These are phyloP conservation scores for Atta texana DNA, from an alignment of 1,140 invertebrate genomes.

Conservation along the genomic window DNA sequence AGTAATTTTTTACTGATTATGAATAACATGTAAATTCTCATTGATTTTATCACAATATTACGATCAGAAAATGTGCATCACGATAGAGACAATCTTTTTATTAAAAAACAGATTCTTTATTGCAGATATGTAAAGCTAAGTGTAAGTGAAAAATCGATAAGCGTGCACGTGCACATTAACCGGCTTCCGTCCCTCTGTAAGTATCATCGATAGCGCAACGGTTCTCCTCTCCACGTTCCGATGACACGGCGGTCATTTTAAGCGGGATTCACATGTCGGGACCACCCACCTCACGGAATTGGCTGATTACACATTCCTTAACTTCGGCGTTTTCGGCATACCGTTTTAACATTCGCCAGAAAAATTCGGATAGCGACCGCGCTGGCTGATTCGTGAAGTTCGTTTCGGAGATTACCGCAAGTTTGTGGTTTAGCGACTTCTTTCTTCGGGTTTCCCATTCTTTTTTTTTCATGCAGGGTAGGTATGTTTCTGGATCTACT, in stretches of 20 bases:
- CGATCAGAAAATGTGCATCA: not conserved
- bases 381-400: conserved; percentile 66
- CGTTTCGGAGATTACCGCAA: conserved; percentile 68
- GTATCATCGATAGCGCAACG: conserved; percentile 49
- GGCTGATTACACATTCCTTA: conserved; percentile 77
- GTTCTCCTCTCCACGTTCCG: conserved; percentile 75
- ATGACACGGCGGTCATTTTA: conserved; percentile 83
- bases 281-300: conserved; percentile 83
- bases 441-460: not conserved
- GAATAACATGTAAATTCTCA: not conserved
- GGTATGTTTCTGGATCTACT: conserved; percentile 77
- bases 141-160: not conserved
- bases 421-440: conserved; percentile 31
- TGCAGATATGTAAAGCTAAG: conserved; percentile 4
- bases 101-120: not conserved
- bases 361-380: conserved; percentile 47
- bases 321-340: conserved; percentile 64
- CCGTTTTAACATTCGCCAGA: conserved; percentile 54
- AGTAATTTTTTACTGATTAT: not conserved
- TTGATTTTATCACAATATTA: not conserved
- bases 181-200: conserved; percentile 48
- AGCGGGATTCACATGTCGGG: conserved; percentile 76
- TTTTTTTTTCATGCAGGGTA: conserved; percentile 42
- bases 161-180: conserved; percentile 22
- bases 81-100: not conserved